A percentile compares a stretch with the other conserved stretches of the same genome.
These are phyloP conservation scores for Arizona elegans DNA, from an alignment of 2,113 vertebrate genomes.

Conservation along the genomic window DNA sequence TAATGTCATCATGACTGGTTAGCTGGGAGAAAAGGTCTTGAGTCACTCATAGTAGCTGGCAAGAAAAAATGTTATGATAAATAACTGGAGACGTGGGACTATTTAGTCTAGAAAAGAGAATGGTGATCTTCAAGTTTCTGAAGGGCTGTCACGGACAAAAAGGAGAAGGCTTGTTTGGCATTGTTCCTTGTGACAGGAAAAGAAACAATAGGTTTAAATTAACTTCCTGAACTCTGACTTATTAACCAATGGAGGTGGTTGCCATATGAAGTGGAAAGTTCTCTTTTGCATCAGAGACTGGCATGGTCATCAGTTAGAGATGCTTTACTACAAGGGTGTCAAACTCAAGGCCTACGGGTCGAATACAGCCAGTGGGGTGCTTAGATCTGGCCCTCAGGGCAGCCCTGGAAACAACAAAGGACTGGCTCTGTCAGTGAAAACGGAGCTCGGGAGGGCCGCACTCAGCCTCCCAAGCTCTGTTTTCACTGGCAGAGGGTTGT, in stretches of 20 bases:
- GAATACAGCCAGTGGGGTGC: no score
- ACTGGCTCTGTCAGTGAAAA: no score
- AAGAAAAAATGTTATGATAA: neutral
- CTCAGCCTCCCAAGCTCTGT: no score
- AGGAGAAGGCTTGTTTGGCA: neutral
- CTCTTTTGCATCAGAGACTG: neutral
- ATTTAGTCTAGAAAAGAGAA: neutral
- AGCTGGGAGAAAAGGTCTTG: neutral
- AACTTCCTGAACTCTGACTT: neutral
- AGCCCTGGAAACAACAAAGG: no score
- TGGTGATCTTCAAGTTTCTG: neutral
- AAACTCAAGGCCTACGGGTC: no score
- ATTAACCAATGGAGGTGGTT: neutral
- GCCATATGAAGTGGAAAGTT: neutral
- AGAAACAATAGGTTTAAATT: neutral
- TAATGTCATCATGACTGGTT: neutral
- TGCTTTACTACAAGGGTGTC: neutral
- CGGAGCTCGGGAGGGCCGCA: no score
- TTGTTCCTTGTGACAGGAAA: neutral
- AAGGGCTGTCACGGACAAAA: neutral
- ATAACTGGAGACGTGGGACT: neutral
- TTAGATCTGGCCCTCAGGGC: no score
- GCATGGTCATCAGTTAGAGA: neutral
- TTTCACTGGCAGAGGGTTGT: no score
- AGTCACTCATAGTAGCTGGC: neutral